These are phyloP conservation scores for Mythimna albipuncta DNA, from an alignment of 2,888 invertebrate genomes.

Conservation along the genomic window DNA sequence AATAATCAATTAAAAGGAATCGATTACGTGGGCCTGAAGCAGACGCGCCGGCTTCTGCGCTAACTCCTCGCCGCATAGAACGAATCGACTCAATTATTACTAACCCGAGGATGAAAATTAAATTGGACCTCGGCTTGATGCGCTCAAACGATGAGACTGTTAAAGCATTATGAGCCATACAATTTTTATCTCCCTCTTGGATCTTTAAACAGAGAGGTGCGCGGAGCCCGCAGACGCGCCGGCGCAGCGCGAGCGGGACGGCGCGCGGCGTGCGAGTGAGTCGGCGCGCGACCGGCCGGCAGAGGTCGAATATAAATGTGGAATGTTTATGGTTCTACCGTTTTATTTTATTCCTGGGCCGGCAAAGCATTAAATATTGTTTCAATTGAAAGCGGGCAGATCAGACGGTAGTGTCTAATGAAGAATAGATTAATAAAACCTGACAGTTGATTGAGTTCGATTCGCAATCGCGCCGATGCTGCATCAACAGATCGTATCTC, in stretches of 20 bases:
- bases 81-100: slow-evolving; percentile 88
- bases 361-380: slow-evolving; percentile 90
- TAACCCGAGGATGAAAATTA: slow-evolving; percentile 85
- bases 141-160: slow-evolving; percentile 79
- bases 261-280: slow-evolving; percentile 71
- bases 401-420: slow-evolving; percentile 86
- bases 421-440: slow-evolving; percentile 85
- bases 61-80: slow-evolving; percentile 80
- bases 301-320: slow-evolving; percentile 90
- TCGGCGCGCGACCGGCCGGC: slow-evolving; percentile 79
- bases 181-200: slow-evolving; percentile 86
- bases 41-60: slow-evolving; percentile 76
- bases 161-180: slow-evolving; percentile 89
- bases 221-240: slow-evolving; percentile 85
- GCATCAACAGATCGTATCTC: slow-evolving; percentile 67
- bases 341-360: slow-evolving; percentile 89
- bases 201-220: slow-evolving; percentile 82
- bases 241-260: slow-evolving; percentile 85
- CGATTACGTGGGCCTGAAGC: slow-evolving; percentile 78
- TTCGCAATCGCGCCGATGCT: slow-evolving; percentile 79
- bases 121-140: slow-evolving; percentile 75
- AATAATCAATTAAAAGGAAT: slow-evolving; percentile 84
- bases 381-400: slow-evolving; percentile 89
- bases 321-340: slow-evolving; percentile 91
- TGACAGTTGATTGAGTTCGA: slow-evolving; percentile 84